A percentile compares a stretch with the other conserved stretches of the same genome.
Evolutionary conservation across 2,797 vertebrate species (phyloP).

Genomic region (Aselliscus stoliczkanus): DNA sequence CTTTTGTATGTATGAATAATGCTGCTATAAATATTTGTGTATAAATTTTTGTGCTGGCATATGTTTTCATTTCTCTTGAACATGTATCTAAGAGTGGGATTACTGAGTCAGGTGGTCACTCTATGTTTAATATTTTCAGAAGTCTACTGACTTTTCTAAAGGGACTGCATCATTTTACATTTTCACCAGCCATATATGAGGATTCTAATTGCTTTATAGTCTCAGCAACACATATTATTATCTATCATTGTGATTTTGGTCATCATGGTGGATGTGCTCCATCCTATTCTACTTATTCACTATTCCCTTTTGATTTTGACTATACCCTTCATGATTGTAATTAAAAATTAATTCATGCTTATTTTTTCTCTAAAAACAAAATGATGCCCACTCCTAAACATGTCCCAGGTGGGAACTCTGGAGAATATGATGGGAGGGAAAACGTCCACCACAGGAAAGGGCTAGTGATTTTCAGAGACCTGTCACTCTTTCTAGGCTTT

Average conservation of each 20-base stretch:
- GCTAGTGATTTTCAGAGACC: not conserved
- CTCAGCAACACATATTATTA: not conserved
- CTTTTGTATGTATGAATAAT: not conserved
- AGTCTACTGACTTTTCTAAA: not conserved
- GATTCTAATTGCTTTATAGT: not conserved
- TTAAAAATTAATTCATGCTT: not conserved
- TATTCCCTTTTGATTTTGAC: not conserved
- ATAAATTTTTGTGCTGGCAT: not conserved
- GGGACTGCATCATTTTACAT: not conserved
- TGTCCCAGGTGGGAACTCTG: not conserved
- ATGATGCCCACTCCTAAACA: not conserved
- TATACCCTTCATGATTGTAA: not conserved
- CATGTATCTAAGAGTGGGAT: not conserved
- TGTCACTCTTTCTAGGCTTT: not conserved
- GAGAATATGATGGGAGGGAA: not conserved
- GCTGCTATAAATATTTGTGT: not conserved
- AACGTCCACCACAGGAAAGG: not conserved
- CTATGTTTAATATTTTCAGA: not conserved
- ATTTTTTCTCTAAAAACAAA: not conserved
- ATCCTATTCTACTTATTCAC: not conserved
- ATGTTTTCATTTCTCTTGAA: not conserved
- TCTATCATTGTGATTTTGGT: not conserved
- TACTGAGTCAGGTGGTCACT: not conserved
- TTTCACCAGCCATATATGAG: not conserved
- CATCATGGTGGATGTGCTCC: not conserved